Conservation (phyloP, 2,888 invertebrate genomes). For the Ferdinandea cuprea region DNA sequence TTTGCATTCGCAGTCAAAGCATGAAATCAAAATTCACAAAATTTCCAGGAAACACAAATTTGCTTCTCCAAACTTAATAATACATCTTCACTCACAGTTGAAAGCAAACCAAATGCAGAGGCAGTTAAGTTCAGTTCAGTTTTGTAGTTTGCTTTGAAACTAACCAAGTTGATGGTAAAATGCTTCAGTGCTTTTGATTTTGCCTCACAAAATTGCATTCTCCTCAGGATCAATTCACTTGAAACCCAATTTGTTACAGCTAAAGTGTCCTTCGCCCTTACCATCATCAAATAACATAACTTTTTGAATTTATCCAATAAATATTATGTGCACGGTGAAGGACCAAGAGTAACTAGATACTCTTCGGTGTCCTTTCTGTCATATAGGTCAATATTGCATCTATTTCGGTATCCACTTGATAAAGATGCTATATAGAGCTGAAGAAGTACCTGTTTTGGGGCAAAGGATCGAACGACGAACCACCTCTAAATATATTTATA, state of each 20-base stretch:
- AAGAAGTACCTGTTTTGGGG: constrained; percentile 30
- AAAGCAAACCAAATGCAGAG: neutral
- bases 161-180: constrained; percentile 20
- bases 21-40: no score
- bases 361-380: constrained; percentile 11
- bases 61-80: neutral
- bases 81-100: neutral
- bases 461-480: no score
- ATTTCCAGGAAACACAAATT: neutral
- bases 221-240: constrained; percentile 43
- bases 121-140: neutral
- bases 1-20: no score
- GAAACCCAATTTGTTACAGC: constrained; percentile 35
- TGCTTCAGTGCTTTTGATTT: constrained; percentile 33
- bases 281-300: constrained; percentile 37
- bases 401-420: constrained; percentile 42
- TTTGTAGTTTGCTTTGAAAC: constrained; percentile 13
- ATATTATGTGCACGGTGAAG: constrained; percentile 37
- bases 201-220: constrained; percentile 35
- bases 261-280: constrained; percentile 6
- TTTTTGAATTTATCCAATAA: constrained; percentile 45
- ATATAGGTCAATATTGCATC: constrained; percentile 62
- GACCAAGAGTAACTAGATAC: constrained; percentile 10
- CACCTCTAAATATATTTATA: no score
- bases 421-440: constrained; percentile 28